phyloP scores from a whole-genome alignment of 2,113 vertebrate genomes.

The Tragelaphus imberbis region DNA sequence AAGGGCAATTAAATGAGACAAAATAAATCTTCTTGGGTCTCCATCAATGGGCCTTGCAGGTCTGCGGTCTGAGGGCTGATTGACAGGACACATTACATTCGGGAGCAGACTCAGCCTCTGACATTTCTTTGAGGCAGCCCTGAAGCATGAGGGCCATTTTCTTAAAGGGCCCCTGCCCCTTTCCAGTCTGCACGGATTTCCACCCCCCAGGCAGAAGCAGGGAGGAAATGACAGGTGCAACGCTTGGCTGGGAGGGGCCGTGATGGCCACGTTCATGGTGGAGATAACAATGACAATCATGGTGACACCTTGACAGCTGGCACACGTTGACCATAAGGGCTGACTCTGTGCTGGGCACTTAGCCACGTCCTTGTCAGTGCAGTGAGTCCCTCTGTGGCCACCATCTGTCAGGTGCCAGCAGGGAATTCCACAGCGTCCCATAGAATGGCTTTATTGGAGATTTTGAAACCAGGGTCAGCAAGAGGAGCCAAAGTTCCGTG shows the following conservation, averaged over 20 bases:
- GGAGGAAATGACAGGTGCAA: not conserved
- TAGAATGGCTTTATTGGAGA: not conserved
- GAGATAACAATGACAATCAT: rapidly evolving
- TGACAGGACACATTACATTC: slow-evolving; percentile 71
- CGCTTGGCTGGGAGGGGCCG: not conserved
- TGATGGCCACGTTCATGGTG: rapidly evolving
- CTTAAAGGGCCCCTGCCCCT: slow-evolving; percentile 32
- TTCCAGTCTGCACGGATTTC: not conserved
- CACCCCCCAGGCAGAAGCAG: not conserved
- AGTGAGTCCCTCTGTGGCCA: not conserved
- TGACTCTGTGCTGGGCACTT: not conserved
- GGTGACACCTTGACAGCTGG: rapidly evolving
- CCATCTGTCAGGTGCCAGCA: not conserved
- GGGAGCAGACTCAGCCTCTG: slow-evolving; percentile 63
- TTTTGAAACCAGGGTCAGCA: not conserved
- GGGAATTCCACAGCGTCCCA: not conserved
- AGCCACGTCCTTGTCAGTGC: not conserved
- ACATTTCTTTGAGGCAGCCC: slow-evolving; percentile 76
- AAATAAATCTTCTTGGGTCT: slow-evolving; percentile 78
- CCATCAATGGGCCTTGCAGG: slow-evolving; percentile 60
- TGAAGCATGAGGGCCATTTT: slow-evolving; percentile 56
- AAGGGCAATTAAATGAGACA: slow-evolving; percentile 83
- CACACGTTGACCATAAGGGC: not conserved
- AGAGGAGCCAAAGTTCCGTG: too few relatives aligned
- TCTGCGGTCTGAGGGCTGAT: slow-evolving; percentile 63